Base-by-base conservation (phyloP, 2,113 vertebrate genomes). In the Phrynocephalus versicolor region DNA sequence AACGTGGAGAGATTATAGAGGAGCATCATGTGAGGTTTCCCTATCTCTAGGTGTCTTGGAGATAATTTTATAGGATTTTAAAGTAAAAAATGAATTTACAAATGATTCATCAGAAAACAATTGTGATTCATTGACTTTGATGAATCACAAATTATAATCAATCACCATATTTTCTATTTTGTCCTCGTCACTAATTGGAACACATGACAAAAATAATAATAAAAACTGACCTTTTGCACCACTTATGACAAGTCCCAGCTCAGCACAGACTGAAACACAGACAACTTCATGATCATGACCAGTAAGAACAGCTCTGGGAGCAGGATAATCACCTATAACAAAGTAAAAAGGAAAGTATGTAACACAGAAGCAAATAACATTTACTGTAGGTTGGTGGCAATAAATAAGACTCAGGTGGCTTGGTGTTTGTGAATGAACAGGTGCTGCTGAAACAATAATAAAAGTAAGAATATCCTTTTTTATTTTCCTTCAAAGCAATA, bases 271-370 rank as follows among this genome's bases (percentile, higher is more conserved):
- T 0, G 98, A 98, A 81, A 99, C 99, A 9, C 98, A 99, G 93
- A 98, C 97, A 90, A 99, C 98, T 95, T 99, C 98, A 84, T 98
- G 98, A 93, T 99, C 98, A 0, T 99, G 99, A 87, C 99, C 99
- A 0, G 99, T 99, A 87, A 99, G 96, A 92, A 99, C 98, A 2
- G 99, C 99, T 1, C 99, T 96, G 27, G 99, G 98, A 67, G 98
- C 98, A 57, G 98, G 98, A 90, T 99, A 99, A 95, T 99, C 98
- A 95, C 98, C 99, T 99, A 87, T 57, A 91, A 82, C 35, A 51
- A 25, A 37, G 90, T 74, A 86, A 79, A 86, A 60, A 45, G 70
- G 88, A 1, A 21, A 58, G 10, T 1, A 35, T 30, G 12, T 71
- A 45, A 64, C 4, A 62, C 12, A 39, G 41, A 16, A 23, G 25